Evolutionary conservation across 1,140 invertebrate species (phyloP), one percentile per base, ranked within the genome.

Genomic region (Maniola jurtina): DNA sequence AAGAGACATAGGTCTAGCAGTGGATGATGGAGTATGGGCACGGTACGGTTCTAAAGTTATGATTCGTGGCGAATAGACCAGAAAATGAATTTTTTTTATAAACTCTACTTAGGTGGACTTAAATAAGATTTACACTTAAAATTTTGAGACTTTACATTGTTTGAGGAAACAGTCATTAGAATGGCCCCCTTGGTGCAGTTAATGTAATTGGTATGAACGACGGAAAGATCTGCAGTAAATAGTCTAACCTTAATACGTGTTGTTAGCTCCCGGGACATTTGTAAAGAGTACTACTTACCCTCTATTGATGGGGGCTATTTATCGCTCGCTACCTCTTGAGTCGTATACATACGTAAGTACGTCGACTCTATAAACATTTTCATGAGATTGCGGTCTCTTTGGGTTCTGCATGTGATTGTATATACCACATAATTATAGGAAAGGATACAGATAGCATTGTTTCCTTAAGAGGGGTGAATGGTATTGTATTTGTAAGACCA

Each of bases 241-340:
- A 73, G 70, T 73, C 60, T 75, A 40, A 15, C 66, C 52, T 59
- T 72, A 73, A 73, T 73, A 76, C 72, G 70, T 76, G 70, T 76
- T 71, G 71, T 73, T 70, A 58, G 65, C 52, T 65, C 65, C 38
- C 61, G 48, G 50, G 70, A 72, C 68, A 76, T 73, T 77, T 73
- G 57, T 75, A 70, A 75, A 73, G 66, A 63, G 56, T 65, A 73
- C 64, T 71, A 74, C 64, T 72, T 75, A 69, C 50, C 60, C 42
- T 45, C 47, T 71, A 77, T 80, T 72, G 71, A 78, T 78, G 74
- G 58, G 50, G 42, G 62, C 74, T 68, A 78, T 78, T 80, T 71
- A 68, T 78, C 47, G 61, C 64, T 78, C 47, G 61, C 64, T 62
- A 68, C 54, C 55, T 77, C 36, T 65, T 68, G 55, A 73, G 48